A percentile compares a stretch with the other conserved stretches of the same genome.
Evolutionary conservation across 2,797 vertebrate species (phyloP).

Genomic region (Buceros bicornis): DNA sequence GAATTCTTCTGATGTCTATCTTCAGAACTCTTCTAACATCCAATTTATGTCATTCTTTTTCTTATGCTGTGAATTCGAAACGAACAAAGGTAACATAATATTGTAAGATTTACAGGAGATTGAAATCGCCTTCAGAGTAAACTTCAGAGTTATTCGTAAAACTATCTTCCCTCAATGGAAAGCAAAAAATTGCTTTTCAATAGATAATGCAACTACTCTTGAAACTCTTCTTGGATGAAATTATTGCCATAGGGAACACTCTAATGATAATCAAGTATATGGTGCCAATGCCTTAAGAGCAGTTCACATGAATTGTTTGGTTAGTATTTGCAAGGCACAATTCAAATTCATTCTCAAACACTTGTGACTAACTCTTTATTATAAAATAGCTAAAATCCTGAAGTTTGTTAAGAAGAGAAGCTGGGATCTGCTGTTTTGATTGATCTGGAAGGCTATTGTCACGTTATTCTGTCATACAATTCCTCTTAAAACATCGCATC

Average conservation of each 20-base stretch:
- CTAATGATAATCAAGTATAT: constrained; percentile 19
- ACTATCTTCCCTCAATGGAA: constrained; percentile 26
- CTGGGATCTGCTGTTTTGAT: background rate
- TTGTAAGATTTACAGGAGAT: constrained; percentile 32
- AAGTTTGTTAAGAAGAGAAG: background rate
- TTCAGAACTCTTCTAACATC: constrained; percentile 63
- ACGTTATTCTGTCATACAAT: background rate
- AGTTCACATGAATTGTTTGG: background rate
- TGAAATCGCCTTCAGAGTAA: constrained; percentile 47
- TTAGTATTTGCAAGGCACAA: background rate
- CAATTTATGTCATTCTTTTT: constrained; percentile 56
- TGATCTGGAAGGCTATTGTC: background rate
- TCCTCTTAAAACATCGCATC: constrained; percentile 3
- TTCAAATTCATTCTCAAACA: background rate
- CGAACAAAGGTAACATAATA: constrained; percentile 53
- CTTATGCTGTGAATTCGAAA: constrained; percentile 36
- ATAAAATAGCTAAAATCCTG: background rate
- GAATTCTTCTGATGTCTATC: constrained; percentile 60
- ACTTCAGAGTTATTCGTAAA: constrained; percentile 20
- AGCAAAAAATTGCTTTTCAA: constrained; percentile 50
- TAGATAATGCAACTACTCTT: constrained; percentile 15
- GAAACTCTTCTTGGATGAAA: constrained; percentile 25
- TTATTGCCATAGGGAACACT: background rate
- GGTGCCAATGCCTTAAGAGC: background rate
- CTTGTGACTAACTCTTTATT: background rate